Base-by-base conservation (phyloP, 2,797 vertebrate species). In the Esox masquinongy region DNA sequence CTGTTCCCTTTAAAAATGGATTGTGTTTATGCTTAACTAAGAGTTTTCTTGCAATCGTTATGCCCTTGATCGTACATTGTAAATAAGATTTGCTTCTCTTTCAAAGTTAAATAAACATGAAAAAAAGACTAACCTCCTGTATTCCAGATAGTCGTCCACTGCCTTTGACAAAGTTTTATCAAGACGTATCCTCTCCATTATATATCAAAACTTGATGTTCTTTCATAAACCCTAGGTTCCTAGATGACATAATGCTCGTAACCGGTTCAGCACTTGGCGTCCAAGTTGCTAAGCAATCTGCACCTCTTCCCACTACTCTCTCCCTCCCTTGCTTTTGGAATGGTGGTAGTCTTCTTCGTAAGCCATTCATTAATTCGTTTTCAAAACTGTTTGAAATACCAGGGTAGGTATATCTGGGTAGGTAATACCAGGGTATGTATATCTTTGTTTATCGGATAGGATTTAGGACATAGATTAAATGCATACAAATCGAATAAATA, bases 131-230 rank as follows among this genome's bases (percentile, higher is more conserved):
- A 82, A 94, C 93, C 92, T 91, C 80, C 49, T 91, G 83, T 94
- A 94, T 82, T 93, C 88, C 71, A 87, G 83, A 85, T 93, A 94
- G 24, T 91, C 89, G 61, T 94, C 91, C 47, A 93, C 85, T 61
- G 91, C 87, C 68, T 81, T 70, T 51, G 82, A 51, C 72, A 88
- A 82, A 8, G 85, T 80, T 50, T 80, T 75, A 68, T 85, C 78
- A 0, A 90, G 49, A 9, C 1, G 1, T 70, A 85, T 72, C 22
- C 17, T 78, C 17, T 91, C 88, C 92, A 94, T 94, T 29, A 50
- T 43, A 49, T 47, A 47, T 12, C 6, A 16, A 24, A 24, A 9
- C 5, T 16, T 8, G 4, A 34, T 31, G 2, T 66, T 19, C 3
- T 31, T 64, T 24, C 39, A 43, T n/a, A 26, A 39, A 31, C 9